These are phyloP conservation scores for Melanitta fusca DNA, from an alignment of 2,797 vertebrate species.

Conservation along the genomic window DNA sequence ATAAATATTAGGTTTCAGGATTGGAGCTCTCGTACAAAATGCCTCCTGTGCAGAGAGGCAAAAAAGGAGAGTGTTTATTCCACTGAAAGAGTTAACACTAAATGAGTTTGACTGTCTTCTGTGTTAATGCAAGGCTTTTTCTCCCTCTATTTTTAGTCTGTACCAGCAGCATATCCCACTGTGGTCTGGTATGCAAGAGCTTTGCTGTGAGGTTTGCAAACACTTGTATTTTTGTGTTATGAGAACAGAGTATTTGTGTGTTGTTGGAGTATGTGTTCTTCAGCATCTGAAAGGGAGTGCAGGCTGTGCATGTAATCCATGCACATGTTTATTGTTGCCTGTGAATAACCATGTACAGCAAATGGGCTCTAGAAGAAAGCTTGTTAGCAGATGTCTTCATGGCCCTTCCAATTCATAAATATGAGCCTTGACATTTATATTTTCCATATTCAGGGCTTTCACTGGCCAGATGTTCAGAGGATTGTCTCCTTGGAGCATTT, in stretches of 20 bases:
- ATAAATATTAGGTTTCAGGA: neutral
- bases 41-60: neutral
- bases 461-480: constrained; percentile 56
- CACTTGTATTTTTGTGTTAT: constrained; percentile 50
- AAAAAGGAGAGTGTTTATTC: neutral
- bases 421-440: constrained; percentile 65
- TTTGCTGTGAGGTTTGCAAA: constrained; percentile 57
- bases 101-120: constrained; percentile 20
- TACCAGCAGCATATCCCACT: constrained; percentile 40
- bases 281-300: neutral
- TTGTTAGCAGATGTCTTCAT: constrained; percentile 66
- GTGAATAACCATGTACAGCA: constrained; percentile 43
- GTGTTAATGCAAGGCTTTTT: constrained; percentile 4
- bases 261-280: neutral
- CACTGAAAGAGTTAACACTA: neutral
- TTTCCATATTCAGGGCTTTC: constrained; percentile 59
- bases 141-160: constrained; percentile 50
- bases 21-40: neutral
- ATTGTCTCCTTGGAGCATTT: constrained; percentile 21
- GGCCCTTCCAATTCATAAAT: constrained; percentile 63
- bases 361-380: constrained; percentile 36
- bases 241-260: constrained; percentile 43
- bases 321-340: constrained; percentile 57
- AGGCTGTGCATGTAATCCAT: neutral
- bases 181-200: constrained; percentile 29